phyloP scores from a whole-genome alignment of 2,113 vertebrate species.

The Panthera uncia region DNA sequence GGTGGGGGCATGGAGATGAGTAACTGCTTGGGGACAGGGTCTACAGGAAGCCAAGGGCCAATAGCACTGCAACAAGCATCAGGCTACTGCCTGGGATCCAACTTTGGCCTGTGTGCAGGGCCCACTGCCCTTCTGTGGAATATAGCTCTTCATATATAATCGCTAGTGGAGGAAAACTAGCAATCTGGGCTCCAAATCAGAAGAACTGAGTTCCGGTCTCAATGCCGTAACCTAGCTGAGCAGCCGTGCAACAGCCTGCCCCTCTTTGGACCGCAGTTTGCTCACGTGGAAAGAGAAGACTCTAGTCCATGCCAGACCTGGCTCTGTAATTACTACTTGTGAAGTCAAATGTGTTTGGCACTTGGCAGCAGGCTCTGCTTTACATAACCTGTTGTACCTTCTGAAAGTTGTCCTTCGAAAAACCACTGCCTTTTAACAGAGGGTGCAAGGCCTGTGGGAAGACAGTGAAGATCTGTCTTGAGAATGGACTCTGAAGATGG shows the following conservation, averaged over 20 bases:
- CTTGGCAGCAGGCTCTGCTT: constrained; percentile 19
- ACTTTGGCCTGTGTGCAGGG: background rate
- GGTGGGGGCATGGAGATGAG: background rate
- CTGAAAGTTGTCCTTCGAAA: constrained; percentile 18
- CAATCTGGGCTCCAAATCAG: background rate
- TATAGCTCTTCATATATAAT: background rate
- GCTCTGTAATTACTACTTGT: background rate
- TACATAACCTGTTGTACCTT: constrained; percentile 52
- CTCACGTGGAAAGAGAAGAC: background rate
- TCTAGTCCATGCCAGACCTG: background rate
- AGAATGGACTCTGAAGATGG: background rate
- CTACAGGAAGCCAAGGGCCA: background rate
- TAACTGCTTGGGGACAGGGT: background rate
- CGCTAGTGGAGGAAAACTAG: background rate
- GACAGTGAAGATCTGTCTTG: background rate
- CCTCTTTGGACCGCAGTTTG: background rate
- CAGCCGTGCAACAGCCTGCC: background rate
- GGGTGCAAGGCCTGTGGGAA: background rate
- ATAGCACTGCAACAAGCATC: background rate
- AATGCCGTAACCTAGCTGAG: background rate
- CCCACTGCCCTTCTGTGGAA: background rate
- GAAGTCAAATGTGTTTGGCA: background rate
- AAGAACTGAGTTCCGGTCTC: background rate
- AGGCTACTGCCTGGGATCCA: background rate
- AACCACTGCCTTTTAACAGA: background rate